A percentile compares a stretch with the other conserved stretches of the same genome.
Evolutionary conservation across 2,113 vertebrate genomes (phyloP).

Genomic region (Pelecanus crispus): DNA sequence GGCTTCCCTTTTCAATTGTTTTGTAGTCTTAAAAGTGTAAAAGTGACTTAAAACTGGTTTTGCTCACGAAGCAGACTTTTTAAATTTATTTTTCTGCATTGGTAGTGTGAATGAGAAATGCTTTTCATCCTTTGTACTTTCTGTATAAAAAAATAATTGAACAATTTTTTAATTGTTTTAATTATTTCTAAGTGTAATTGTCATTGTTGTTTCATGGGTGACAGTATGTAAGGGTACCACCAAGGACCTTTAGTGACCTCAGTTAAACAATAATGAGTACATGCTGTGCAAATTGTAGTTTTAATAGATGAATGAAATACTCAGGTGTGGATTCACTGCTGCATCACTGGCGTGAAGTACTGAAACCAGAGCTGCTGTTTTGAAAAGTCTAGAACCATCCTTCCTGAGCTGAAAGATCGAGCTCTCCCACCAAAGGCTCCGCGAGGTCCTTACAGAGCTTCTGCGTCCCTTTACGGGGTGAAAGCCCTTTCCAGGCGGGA

Average conservation of each 20-base stretch:
- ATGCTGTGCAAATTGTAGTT: not conserved
- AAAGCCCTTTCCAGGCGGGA: not conserved
- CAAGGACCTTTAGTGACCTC: not conserved
- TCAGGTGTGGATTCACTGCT: not conserved
- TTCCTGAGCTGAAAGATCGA: not conserved
- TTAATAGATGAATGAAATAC: not conserved
- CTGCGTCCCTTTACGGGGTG: not conserved
- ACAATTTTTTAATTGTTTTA: not conserved
- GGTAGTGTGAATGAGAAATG: not conserved
- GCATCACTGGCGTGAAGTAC: not conserved
- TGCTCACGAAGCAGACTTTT: not conserved
- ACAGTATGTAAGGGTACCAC: not conserved
- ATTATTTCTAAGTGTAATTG: not conserved
- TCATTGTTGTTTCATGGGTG: not conserved
- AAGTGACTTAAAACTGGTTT: not conserved
- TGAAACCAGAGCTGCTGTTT: not conserved
- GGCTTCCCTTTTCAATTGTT: not conserved
- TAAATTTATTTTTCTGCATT: not conserved
- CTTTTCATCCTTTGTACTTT: not conserved
- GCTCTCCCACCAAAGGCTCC: not conserved
- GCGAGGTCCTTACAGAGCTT: accelerated
- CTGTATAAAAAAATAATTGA: not conserved
- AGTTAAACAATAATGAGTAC: not conserved
- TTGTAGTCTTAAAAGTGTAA: not conserved
- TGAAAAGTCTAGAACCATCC: not conserved